Evolutionary conservation across 2,888 invertebrate species (phyloP).

Genomic region (Cetonia aurata): DNA sequence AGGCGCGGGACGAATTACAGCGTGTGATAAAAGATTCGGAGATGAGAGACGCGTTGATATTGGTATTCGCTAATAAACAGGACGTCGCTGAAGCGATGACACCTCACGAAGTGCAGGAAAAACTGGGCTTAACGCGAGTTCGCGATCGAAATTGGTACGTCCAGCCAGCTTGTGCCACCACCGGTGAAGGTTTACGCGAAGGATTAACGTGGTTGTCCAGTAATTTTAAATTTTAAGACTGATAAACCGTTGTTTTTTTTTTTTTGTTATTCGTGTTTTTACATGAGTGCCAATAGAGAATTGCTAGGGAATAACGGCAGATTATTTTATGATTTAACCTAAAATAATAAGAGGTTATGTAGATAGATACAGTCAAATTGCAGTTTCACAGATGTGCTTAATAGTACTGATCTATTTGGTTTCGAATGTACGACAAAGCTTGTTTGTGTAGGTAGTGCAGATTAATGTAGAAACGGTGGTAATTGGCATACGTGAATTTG

Average conservation of each 20-base stretch:
- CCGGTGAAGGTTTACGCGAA: slow-evolving; percentile 98
- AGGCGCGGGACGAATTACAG: slow-evolving; percentile 97
- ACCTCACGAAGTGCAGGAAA: slow-evolving; percentile 99
- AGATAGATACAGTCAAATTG: no score
- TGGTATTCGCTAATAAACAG: slow-evolving; percentile 99
- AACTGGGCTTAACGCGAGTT: slow-evolving; percentile 96
- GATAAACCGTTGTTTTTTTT: slow-evolving; percentile 50
- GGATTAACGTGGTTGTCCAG: slow-evolving; percentile 99
- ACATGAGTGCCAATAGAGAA: no score
- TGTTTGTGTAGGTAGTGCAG: no score
- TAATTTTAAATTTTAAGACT: slow-evolving; percentile 95
- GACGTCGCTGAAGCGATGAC: slow-evolving; percentile 99
- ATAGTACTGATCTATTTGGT: no score
- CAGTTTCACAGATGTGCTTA: no score
- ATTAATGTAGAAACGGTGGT: no score
- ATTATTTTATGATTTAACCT: no score
- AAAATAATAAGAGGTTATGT: no score
- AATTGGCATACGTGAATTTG: no score
- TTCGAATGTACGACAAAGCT: no score
- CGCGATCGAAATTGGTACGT: slow-evolving; percentile 99
- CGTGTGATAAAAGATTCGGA: slow-evolving; percentile 99
- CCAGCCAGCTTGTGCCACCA: slow-evolving; percentile 97
- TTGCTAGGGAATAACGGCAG: no score
- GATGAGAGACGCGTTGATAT: slow-evolving; percentile 99
- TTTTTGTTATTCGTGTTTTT: slow-evolving; percentile 52